Conservation (phyloP, 2,113 vertebrate genomes). For the Lepus timidus region DNA sequence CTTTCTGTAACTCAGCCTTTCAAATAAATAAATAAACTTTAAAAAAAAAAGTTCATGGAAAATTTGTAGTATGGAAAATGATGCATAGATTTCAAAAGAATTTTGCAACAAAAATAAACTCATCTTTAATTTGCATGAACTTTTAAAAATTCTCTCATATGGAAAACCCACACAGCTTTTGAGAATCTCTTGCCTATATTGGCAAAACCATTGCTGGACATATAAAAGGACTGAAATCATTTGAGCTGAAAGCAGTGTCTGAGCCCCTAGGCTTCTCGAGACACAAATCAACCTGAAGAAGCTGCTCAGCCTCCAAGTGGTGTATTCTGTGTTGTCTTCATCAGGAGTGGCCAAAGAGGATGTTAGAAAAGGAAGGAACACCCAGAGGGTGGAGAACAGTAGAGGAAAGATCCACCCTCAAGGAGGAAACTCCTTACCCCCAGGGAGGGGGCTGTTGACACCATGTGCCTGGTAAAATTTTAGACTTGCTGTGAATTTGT, state of each 20-base stretch:
- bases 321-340: neutral
- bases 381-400: neutral
- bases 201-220: neutral
- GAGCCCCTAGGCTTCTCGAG: neutral
- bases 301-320: neutral
- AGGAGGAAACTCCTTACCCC: neutral
- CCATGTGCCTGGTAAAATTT: neutral
- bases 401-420: neutral
- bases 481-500: neutral
- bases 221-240: neutral
- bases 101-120: no score
- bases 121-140: no score
- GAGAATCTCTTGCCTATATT: neutral
- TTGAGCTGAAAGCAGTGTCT: neutral
- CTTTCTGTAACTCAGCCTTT: no score
- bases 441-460: neutral
- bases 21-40: no score
- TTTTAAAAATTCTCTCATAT: neutral
- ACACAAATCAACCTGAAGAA: neutral
- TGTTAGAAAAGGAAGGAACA: neutral
- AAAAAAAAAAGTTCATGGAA: no score
- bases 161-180: neutral
- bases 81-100: no score
- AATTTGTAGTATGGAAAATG: no score
- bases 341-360: neutral